Evolutionary conservation across 2,797 vertebrate species (phyloP), one percentile per base, ranked within the genome.

Genomic region (Cephalopachus bancanus): DNA sequence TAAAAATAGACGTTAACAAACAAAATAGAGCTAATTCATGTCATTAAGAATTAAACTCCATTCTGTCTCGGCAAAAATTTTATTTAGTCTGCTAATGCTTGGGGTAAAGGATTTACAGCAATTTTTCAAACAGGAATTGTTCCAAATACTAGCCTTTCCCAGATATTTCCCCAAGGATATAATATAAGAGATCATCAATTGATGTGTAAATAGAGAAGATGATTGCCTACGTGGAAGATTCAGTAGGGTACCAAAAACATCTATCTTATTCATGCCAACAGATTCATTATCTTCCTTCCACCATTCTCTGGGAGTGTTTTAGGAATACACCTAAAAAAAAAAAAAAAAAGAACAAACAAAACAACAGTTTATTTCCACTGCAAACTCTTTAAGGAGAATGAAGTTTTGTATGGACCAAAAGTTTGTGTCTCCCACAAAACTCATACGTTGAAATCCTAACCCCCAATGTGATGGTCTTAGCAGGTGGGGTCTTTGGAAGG

Each of bases 1-100:
- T 95, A 93, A 95, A 96, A 96, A 81, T 91, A 96, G 51, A 86
- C 65, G 64, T 59, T 81, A 95, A 60, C 30, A 81, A 95, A 83
- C 33, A 12, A 92, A 91, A 87, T 37, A 65, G 19, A 88, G 14
- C n/a, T 94, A 81, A 94, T 65, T 78, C 57, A 71, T 78, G 4
- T 85, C 67, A 78, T 57, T 89, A 91, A 81, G 26, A 96, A 88
- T 92, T 89, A 81, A 93, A 24, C 16, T 5, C 83, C 59, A 91
- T 19, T 93, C 60, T 95, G 22, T 92, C 90, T 90, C 79, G 84
- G 55, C 5, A 84, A 81, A 74, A 94, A 76, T 44, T 81, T 24
- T 26, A 86, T 59, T 93, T 80, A 89, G 72, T 93, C 24, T 95
- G 22, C 30, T 53, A 76, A 72, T 81, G 37, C 14, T 74, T 81